Evolutionary conservation across 1,140 invertebrate genomes (phyloP).

Genomic region (Drosophila ohnishii): DNA sequence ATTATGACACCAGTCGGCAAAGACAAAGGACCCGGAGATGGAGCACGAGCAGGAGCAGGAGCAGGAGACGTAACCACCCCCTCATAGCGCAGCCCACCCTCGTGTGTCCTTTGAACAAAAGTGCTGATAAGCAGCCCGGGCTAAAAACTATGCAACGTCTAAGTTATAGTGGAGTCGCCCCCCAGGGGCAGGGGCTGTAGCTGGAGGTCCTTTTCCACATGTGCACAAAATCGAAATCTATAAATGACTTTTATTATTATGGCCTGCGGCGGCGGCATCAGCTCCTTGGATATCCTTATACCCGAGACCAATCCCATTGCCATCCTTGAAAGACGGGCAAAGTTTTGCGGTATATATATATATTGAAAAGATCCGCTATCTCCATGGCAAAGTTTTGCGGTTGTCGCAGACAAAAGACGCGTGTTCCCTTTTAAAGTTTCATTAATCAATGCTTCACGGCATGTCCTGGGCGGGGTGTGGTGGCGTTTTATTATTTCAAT

Average conservation of each 20-base stretch:
- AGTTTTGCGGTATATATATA: slow-evolving; percentile 31
- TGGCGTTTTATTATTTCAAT: slow-evolving; percentile 77
- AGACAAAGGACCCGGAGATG: slow-evolving; percentile 26
- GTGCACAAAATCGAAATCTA: slow-evolving; percentile 76
- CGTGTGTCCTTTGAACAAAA: slow-evolving; percentile 55
- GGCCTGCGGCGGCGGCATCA: slow-evolving; percentile 62
- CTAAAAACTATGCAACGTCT: slow-evolving; percentile 65
- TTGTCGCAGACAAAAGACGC: slow-evolving; percentile 57
- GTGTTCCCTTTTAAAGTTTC: slow-evolving; percentile 77
- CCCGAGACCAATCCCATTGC: slow-evolving; percentile 41
- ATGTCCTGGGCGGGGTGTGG: background rate
- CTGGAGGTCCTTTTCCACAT: slow-evolving; percentile 42
- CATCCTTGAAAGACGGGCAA: slow-evolving; percentile 40
- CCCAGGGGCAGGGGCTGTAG: background rate
- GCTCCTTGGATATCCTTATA: slow-evolving; percentile 38
- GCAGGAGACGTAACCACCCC: background rate
- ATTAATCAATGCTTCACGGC: slow-evolving; percentile 63
- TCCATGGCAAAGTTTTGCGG: slow-evolving; percentile 62
- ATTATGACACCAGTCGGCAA: slow-evolving; percentile 74
- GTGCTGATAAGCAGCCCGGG: slow-evolving; percentile 75
- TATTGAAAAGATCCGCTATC: slow-evolving; percentile 49
- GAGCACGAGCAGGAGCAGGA: no score
- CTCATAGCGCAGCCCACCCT: background rate
- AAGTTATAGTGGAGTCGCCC: slow-evolving; percentile 40
- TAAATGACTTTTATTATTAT: slow-evolving; percentile 81